Base-by-base conservation (phyloP, 2,113 vertebrate genomes). In the Chlamydotis undulata region DNA sequence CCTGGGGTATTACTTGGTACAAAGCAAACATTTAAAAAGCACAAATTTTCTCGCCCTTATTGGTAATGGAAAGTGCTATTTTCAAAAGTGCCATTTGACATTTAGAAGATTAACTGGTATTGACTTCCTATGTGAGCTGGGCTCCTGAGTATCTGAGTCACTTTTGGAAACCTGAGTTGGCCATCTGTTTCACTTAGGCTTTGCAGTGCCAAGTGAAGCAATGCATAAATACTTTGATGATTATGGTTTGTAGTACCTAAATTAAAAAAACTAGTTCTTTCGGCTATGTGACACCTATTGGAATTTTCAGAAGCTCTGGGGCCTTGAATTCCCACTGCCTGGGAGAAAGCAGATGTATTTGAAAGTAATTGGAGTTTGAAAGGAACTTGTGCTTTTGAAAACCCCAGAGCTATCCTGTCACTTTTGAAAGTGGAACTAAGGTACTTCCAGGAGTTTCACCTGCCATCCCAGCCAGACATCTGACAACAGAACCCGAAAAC, bases 111-210 rank as follows among this genome's bases (percentile, higher is more conserved):
- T 83, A 97, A 89, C 77, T 94, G 73, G 88, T 89, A 84, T 92
- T 93, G 91, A 91, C 91, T 96, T 97, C 84, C 94, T 80, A n/a
- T 70, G 89, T 70, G 95, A 96, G 69, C 31, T 41, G 94, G 89
- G 94, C 94, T 96, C 90, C 80, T 76, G 92, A 92, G 92, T 56
- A 89, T 92, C 90, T 92, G 86, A 93, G 80, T 96, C 92, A 92
- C 91, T 95, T 96, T 79, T 92, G 91, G 90, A 96, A 96, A 91
- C 95, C 83, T 57, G 89, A 76, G 92, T 73, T 87, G 87, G 89
- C 96, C 95, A 95, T 96, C 94, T 96, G 91, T 95, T 94, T 84
- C 89, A 79, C 89, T 95, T 89, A 87, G 74, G 61, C 83, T 94
- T 22, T 76, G 90, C 86, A 25, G 60, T 52, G 80, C 96, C 92